phyloP scores from a whole-genome alignment of 2,797 vertebrate genomes.

The Spatula versicolor region DNA sequence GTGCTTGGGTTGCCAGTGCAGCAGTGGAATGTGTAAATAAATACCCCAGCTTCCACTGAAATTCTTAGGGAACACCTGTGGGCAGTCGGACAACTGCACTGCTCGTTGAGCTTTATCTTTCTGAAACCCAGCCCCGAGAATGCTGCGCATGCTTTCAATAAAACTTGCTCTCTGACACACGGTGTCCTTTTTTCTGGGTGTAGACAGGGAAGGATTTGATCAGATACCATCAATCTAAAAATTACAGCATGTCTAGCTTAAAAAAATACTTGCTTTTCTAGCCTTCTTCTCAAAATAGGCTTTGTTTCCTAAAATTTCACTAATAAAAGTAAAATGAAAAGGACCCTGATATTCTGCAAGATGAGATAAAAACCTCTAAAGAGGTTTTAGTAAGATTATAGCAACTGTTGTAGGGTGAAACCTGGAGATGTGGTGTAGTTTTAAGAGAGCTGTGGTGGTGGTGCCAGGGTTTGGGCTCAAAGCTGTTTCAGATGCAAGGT shows the following conservation, averaged over 20 bases:
- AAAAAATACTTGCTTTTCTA: neutral
- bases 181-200: slow-evolving; percentile 13
- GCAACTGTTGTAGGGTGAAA: neutral
- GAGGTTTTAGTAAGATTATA: neutral
- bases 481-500: neutral
- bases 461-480: neutral
- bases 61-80: slow-evolving; percentile 60
- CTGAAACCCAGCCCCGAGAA: slow-evolving; percentile 37
- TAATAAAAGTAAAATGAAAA: neutral
- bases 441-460: neutral
- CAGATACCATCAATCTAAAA: neutral
- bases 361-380: neutral
- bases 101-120: slow-evolving; percentile 35
- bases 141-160: neutral
- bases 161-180: neutral
- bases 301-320: neutral
- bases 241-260: neutral
- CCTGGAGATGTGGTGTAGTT: neutral
- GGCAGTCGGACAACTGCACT: slow-evolving; percentile 13
- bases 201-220: neutral
- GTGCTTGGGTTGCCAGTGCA: slow-evolving; percentile 24
- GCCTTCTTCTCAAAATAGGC: neutral
- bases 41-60: neutral
- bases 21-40: slow-evolving; percentile 43
- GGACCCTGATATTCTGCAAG: neutral